phyloP scores from a whole-genome alignment of 2,797 vertebrate genomes.

The Coilia nasus region DNA sequence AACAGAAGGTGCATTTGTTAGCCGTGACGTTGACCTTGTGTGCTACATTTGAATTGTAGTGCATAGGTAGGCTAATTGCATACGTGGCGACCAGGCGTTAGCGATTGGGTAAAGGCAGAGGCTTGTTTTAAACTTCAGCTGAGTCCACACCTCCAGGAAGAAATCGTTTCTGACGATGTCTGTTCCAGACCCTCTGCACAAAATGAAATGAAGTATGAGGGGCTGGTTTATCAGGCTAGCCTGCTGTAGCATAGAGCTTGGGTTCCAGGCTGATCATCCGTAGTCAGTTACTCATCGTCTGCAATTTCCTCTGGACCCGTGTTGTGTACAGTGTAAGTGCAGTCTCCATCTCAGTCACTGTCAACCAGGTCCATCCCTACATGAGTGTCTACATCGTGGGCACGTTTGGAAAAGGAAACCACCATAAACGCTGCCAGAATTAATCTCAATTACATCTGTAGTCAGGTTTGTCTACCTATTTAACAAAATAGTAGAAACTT shows the following conservation, averaged over 20 bases:
- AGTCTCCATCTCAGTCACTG: neutral
- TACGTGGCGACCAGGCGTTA: too few species aligned
- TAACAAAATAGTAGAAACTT: slow-evolving; percentile 12
- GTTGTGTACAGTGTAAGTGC: neutral
- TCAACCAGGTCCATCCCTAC: neutral
- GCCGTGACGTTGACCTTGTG: too few species aligned
- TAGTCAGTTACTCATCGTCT: neutral
- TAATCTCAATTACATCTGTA: slow-evolving; percentile 5
- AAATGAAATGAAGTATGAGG: too few species aligned
- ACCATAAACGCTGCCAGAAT: slow-evolving; percentile 9
- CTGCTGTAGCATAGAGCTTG: slow-evolving; percentile 16
- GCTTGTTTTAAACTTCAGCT: too few species aligned
- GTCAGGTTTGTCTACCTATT: neutral
- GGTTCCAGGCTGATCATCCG: neutral
- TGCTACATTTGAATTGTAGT: too few species aligned
- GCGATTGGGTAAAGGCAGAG: too few species aligned
- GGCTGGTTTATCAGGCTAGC: too few species aligned
- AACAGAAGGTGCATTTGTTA: too few species aligned
- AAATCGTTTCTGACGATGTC: too few species aligned
- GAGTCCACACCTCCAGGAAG: too few species aligned
- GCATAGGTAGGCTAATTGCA: too few species aligned
- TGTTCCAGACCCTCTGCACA: too few species aligned
- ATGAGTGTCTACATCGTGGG: neutral
- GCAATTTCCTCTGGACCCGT: neutral
- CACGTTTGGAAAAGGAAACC: slow-evolving; percentile 1